A percentile compares a stretch with the other conserved stretches of the same genome.
Evolutionary conservation across 2,888 invertebrate genomes (phyloP).

Genomic region (Andrena bicolor): DNA sequence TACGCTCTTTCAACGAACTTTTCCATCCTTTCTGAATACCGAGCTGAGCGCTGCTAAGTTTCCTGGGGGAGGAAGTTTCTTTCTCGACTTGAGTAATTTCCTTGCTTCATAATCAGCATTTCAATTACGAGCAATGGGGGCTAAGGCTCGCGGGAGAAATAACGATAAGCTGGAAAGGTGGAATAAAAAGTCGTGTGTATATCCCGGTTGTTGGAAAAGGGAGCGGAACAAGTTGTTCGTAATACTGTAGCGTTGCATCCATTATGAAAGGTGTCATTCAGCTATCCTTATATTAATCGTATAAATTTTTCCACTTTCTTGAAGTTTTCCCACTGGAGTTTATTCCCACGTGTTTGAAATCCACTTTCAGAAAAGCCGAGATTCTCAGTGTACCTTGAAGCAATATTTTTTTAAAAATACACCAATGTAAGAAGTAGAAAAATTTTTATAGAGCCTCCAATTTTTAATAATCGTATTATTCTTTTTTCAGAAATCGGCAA

Average conservation of each 20-base stretch:
- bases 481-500: too few species aligned
- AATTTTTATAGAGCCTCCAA: too few species aligned
- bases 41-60: neutral
- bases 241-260: neutral
- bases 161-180: slow-evolving; percentile 10
- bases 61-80: neutral
- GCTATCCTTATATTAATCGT: too few species aligned
- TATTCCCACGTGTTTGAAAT: too few species aligned
- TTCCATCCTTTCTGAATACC: neutral
- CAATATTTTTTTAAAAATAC: too few species aligned
- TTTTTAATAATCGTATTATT: too few species aligned
- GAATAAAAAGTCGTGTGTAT: neutral
- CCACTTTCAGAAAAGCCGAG: too few species aligned
- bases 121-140: slow-evolving; percentile 24
- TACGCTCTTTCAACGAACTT: neutral
- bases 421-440: too few species aligned
- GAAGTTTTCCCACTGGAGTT: too few species aligned
- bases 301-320: too few species aligned
- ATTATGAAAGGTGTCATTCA: too few species aligned
- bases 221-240: neutral
- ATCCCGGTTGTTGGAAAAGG: neutral
- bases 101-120: slow-evolving; percentile 26
- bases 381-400: too few species aligned
- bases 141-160: slow-evolving; percentile 4
- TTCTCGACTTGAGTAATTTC: neutral